Evolutionary conservation across 2,797 vertebrate genomes (phyloP).

Genomic region (Echeneis naucrates): DNA sequence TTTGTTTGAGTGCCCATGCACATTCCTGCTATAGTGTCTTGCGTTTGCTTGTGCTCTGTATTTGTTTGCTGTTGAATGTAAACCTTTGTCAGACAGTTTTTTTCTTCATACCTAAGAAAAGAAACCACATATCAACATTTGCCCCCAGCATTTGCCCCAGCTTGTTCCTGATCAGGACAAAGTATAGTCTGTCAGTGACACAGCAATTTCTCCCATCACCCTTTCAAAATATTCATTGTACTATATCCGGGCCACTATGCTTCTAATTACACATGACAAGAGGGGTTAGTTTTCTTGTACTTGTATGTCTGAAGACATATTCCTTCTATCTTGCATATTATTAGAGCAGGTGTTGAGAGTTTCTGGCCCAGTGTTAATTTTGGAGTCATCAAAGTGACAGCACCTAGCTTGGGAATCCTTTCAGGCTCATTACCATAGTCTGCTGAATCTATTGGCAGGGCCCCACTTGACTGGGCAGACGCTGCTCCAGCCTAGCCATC

Average conservation of each 20-base stretch:
- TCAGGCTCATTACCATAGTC: constrained; percentile 78
- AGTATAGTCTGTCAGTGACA: constrained; percentile 33
- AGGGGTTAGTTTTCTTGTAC: constrained; percentile 70
- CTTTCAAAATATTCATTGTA: constrained; percentile 57
- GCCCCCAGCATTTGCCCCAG: no score
- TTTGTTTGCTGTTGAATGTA: constrained; percentile 16
- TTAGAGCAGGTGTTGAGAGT: constrained; percentile 76
- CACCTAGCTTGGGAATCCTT: constrained; percentile 73
- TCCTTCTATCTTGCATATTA: constrained; percentile 70
- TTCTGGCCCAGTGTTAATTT: constrained; percentile 75
- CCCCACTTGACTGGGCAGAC: constrained; percentile 72
- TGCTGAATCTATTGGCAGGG: constrained; percentile 75
- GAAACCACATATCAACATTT: constrained; percentile 37
- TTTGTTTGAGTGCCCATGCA: no score
- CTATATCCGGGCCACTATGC: constrained; percentile 50
- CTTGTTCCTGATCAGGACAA: constrained; percentile 33
- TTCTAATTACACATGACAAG: constrained; percentile 77
- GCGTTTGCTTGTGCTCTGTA: no score
- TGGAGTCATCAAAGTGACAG: constrained; percentile 78
- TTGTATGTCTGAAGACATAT: constrained; percentile 61
- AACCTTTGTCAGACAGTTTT: no score
- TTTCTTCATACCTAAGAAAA: constrained; percentile 8
- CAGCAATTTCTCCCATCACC: constrained; percentile 52
- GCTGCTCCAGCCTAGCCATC: constrained; percentile 58
- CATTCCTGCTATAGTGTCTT: constrained; percentile 1